Evolutionary conservation across 2,888 invertebrate genomes (phyloP).

Genomic region (Trissoscelio sp.): DNA sequence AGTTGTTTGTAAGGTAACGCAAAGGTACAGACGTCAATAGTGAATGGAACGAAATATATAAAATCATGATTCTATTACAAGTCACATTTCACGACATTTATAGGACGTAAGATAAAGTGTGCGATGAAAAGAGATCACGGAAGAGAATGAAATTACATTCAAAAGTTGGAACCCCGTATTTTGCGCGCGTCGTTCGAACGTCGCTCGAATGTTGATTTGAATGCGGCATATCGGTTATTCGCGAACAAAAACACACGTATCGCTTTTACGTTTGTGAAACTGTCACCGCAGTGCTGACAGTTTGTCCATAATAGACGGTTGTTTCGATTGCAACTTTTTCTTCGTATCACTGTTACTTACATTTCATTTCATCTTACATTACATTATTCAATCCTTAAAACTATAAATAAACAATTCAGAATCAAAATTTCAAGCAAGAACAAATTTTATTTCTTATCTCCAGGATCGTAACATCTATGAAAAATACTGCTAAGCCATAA

Average conservation of each 20-base stretch:
- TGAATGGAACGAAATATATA: neutral
- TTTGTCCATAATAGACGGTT: neutral
- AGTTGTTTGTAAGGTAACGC: too few relatives aligned
- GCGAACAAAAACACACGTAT: slow-evolving; percentile 37
- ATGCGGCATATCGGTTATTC: slow-evolving; percentile 37
- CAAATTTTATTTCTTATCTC: slow-evolving; percentile 9
- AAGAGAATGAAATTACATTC: slow-evolving; percentile 17
- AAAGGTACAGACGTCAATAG: too few relatives aligned
- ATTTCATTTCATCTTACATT: too few relatives aligned
- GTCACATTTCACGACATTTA: slow-evolving; percentile 11
- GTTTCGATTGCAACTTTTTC: too few relatives aligned
- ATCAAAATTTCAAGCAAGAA: too few relatives aligned
- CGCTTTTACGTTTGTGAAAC: slow-evolving; percentile 18
- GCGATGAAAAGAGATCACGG: slow-evolving; percentile 37
- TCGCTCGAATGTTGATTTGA: slow-evolving; percentile 14
- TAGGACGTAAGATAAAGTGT: slow-evolving; percentile 28
- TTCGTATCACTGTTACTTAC: too few relatives aligned
- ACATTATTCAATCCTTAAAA: too few relatives aligned
- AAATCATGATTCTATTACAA: slow-evolving; percentile 16
- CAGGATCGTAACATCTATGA: slow-evolving; percentile 4
- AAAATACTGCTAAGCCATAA: slow-evolving; percentile 43
- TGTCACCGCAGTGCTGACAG: slow-evolving; percentile 1
- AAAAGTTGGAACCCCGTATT: slow-evolving; percentile 22
- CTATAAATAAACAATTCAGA: slow-evolving; percentile 17
- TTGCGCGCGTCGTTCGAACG: slow-evolving; percentile 2